These are phyloP conservation scores for Acipenser transmontanus DNA, from an alignment of 2,797 vertebrate species.

Conservation along the genomic window DNA sequence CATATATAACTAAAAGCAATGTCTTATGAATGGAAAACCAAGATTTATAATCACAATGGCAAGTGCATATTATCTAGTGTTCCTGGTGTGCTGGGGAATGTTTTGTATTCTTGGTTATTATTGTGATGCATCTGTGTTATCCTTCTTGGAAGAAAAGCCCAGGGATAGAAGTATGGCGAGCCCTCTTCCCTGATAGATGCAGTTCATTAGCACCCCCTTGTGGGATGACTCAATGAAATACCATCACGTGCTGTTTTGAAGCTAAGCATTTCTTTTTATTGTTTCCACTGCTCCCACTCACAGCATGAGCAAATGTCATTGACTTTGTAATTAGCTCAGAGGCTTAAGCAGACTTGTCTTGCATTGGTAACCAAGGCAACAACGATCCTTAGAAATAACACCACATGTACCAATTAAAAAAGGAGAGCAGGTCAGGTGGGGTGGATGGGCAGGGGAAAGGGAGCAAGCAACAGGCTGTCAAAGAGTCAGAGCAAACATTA, in stretches of 20 bases:
- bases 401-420: slow-evolving; percentile 10
- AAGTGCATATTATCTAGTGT: too few species aligned
- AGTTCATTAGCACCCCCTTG: slow-evolving; percentile 26
- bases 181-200: too few species aligned
- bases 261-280: background rate
- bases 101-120: too few species aligned
- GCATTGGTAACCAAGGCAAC: slow-evolving; percentile 28
- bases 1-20: too few species aligned
- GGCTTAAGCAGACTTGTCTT: slow-evolving; percentile 8
- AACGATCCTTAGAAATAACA: slow-evolving; percentile 9
- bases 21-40: too few species aligned
- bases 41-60: too few species aligned
- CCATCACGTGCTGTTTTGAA: too few species aligned
- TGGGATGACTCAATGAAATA: slow-evolving; percentile 1
- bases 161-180: too few species aligned
- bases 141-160: too few species aligned
- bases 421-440: slow-evolving; percentile 10
- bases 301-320: slow-evolving; percentile 26
- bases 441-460: slow-evolving; percentile 16
- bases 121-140: too few species aligned
- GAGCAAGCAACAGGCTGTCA: slow-evolving; percentile 6
- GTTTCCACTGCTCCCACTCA: slow-evolving; percentile 11
- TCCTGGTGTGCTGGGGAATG: too few species aligned
- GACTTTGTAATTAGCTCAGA: slow-evolving; percentile 29
- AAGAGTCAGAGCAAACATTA: slow-evolving; percentile 8